Base-by-base conservation (phyloP, 2,888 invertebrate genomes). In the Heteropelma amictum region DNA sequence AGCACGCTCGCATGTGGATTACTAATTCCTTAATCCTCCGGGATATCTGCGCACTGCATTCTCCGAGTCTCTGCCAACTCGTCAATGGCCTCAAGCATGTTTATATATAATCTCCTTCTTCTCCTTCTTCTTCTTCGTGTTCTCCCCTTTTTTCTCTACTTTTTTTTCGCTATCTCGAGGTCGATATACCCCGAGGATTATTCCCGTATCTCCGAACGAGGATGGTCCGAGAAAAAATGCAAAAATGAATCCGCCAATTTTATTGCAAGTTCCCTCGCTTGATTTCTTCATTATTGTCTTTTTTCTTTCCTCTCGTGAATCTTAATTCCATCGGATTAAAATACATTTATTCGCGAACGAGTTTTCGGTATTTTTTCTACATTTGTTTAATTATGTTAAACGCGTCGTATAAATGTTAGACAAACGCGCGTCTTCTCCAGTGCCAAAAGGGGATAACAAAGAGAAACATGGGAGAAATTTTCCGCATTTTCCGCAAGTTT, bases 1-100 rank as follows among this genome's bases (percentile, higher is more conserved):
- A 51, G 58, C 65, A 61, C 54, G 47, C 60, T 26, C 54, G 54
- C 67, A 47, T 58, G 61, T 63, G 30, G 67, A 68, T 76, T 64
- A 56, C 58, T 68, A 64, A 76, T 72, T 76, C 68, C 58, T 68
- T 71, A 75, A 75, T 63, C 56, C 45, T 8, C 61, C 26, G 67
- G 40, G 40, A 42, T 67, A 71, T 63, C 56, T 72, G 49, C n/a
- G n/a, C 26, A 35, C 40, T 51, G 64, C 56, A 68, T 72, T 51
- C 67, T 58, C 38, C 51, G 23, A 63, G 33, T 56, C 42, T 26
- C 51, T 51, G 61, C 67, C 61, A 56, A 67, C 47, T 49, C 40
- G 26, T 40, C 26, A 14, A 28, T 10, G 30, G 26, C 28, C 51
- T 64, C 10, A 28, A 17, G 64, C 51, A 53, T 42, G 42, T 53